phyloP scores from a whole-genome alignment of 2,797 vertebrate genomes.

The Diplodus puntazzo region DNA sequence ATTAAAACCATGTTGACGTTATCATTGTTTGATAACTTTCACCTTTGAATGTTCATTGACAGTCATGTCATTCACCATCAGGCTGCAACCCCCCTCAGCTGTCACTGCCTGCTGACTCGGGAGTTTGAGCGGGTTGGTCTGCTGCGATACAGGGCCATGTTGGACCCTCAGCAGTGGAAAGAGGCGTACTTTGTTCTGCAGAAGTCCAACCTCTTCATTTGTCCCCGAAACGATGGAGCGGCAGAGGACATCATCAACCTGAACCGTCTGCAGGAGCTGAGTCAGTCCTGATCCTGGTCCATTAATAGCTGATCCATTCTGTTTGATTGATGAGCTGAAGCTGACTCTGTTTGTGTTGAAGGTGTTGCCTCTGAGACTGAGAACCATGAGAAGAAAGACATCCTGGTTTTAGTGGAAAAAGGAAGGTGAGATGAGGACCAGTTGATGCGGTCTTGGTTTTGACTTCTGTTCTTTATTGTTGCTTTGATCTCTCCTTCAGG shows the following conservation, averaged over 20 bases:
- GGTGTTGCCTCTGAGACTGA: slow-evolving; percentile 88
- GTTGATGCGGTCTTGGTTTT: not conserved
- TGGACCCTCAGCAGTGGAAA: slow-evolving; percentile 93
- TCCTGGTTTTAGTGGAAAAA: slow-evolving; percentile 94
- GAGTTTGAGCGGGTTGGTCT: slow-evolving; percentile 93
- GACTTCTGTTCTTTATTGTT: not conserved
- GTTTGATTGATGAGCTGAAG: not conserved
- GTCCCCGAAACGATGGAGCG: slow-evolving; percentile 88
- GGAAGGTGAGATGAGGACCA: slow-evolving; percentile 87
- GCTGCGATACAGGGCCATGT: slow-evolving; percentile 92
- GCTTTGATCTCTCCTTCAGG: slow-evolving; percentile 75
- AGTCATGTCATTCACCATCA: slow-evolving; percentile 21
- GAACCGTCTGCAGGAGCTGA: slow-evolving; percentile 95
- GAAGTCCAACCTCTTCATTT: slow-evolving; percentile 96
- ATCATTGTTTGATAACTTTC: not conserved
- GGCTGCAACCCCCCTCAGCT: slow-evolving; percentile 92
- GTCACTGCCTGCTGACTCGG: slow-evolving; percentile 92
- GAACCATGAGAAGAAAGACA: slow-evolving; percentile 93
- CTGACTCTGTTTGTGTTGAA: slow-evolving; percentile 66
- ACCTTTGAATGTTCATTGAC: not conserved
- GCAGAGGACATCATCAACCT: slow-evolving; percentile 97
- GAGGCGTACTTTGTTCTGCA: slow-evolving; percentile 94
- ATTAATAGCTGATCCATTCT: not conserved
- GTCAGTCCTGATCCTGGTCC: slow-evolving; percentile 83
- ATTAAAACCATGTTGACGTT: not conserved